Evolutionary conservation across 35 echinoderm and acorn worm species (phyloP), one percentile per base, ranked within the genome.

Genomic region (Eucidaris tribuloides): DNA sequence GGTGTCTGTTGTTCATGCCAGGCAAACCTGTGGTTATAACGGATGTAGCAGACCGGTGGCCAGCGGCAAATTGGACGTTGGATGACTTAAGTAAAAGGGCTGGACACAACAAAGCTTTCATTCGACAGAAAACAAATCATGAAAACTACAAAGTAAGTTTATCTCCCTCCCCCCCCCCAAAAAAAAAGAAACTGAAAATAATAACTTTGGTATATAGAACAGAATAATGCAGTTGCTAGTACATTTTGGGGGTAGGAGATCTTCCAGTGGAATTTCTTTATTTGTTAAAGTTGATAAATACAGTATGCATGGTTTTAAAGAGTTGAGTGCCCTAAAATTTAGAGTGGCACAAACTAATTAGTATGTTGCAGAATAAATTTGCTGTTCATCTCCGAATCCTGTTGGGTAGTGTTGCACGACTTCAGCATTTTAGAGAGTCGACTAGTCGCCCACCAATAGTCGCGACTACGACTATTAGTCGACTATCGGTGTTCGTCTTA

Each of bases 51-150:
- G 42, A 76, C 58, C 61, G 49, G 36, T 90, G 88, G 88, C 88
- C 80, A 55, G 80, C 88, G 18, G 58, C 65, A 14, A 23, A 55
- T 24, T 90, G 88, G 88, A 78, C 80, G 34, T 66, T 90, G 2
- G 80, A 90, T 74, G 83, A 68, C 9, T 37, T 90, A 27, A 78
- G 46, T 6, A 68, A 65, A 54, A 83, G 62, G 46, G 88, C 68
- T 62, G 88, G 88, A 13, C 63, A 90, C 22, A 89, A 89, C 68
- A 82, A 71, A 57, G 81, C 88, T n/a, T 90, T 90, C 41, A 83
- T 90, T 56, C 44, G 88, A 25, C 88, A 90, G 54, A 57, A 90
- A 20, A 90, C 88, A 5, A 66, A 83, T 38, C 49, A 74, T 19
- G 54, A 83, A 50, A 37, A 58, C 3, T 90, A 90, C 57, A 89